Percentiles rank a stretch among this genome's conserved stretches.
Conservation (phyloP, 2,888 invertebrate genomes). For the Drosophila nr. perissopoda region DNA sequence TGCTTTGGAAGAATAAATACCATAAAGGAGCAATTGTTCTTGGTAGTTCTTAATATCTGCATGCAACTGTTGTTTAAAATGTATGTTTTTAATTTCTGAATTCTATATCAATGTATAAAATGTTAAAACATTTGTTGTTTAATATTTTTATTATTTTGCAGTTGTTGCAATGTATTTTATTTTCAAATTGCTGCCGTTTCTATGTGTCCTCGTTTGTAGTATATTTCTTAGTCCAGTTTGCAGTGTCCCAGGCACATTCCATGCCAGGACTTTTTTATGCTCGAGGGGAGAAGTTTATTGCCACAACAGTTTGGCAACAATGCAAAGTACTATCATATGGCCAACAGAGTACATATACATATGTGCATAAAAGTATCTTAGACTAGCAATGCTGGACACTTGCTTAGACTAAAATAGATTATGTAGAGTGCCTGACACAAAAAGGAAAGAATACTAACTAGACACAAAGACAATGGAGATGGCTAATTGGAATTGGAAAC, state of each 20-base stretch:
- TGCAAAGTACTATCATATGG: constrained; percentile 19
- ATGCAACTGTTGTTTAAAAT: background rate
- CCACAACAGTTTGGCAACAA: constrained; percentile 41
- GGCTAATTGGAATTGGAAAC: constrained; percentile 31
- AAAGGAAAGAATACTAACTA: constrained; percentile 5
- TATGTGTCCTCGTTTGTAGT: constrained; percentile 3
- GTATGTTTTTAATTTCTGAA: background rate
- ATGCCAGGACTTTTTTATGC: constrained; percentile 30
- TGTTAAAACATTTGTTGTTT: background rate
- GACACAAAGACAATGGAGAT: constrained; percentile 53
- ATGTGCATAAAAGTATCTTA: constrained; percentile 6
- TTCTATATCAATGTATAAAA: background rate
- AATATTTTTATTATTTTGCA: background rate
- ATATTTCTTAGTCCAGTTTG: constrained; percentile 6
- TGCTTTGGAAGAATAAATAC: background rate
- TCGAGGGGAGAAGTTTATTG: constrained; percentile 38
- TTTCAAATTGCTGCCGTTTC: background rate
- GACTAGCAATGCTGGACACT: constrained; percentile 8
- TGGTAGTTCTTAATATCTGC: background rate
- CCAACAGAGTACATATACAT: constrained; percentile 22
- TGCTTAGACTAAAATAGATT: constrained; percentile 30
- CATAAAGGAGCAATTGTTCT: background rate
- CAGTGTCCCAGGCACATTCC: constrained; percentile 28
- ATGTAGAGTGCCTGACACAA: constrained; percentile 11
- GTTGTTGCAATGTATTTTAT: background rate